Base-by-base conservation (phyloP, 2,888 invertebrate species). In the Synanthedon myopaeformis region DNA sequence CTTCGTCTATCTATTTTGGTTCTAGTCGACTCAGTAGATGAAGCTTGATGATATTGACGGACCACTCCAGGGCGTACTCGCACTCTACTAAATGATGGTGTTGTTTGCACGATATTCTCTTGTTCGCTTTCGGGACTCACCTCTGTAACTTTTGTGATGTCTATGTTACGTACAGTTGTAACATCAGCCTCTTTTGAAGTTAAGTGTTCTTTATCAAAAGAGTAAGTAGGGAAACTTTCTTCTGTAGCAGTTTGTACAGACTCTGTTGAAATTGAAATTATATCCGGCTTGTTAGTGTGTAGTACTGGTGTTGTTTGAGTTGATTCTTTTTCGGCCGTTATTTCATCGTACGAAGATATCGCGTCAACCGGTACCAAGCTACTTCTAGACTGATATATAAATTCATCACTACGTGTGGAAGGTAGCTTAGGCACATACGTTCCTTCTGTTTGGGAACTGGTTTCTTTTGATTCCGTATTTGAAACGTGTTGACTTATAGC, bases 41-140 rank as follows among this genome's bases (percentile, higher is more conserved):
- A 65, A 42, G 76, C 63, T 65, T 81, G 85, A 55, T 84, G 80
- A 57, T 85, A 80, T 57, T 83, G 81, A 58, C 78, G 76, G 8
- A 85, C 70, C 0, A 79, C 76, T 57, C 85, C 83, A 53, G 86
- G 84, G 10, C 85, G 77, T 6, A 85, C 73, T 57, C 85, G 73
- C 0, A 85, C 82, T 65, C 82, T 74, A 55, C 83, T 82, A 55
- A 84, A 86, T 2, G 85, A 82, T 11, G 83, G 82, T 41, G 87
- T 85, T 23, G 87, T 86, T 67, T 84, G 81, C 17, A 81, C 75
- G 52, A 76, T 58, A 57, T 81, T 78, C 57, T 79, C 76, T 61
- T 79, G 79, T 51, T 72, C 72, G 49, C 66, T 64, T 59, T 76
- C 74, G 54, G 66, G 61, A 19, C 57, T 61, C 23, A 52, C 56